Evolutionary conservation across 2,888 invertebrate genomes (phyloP).

Genomic region (Pollenia amentaria): DNA sequence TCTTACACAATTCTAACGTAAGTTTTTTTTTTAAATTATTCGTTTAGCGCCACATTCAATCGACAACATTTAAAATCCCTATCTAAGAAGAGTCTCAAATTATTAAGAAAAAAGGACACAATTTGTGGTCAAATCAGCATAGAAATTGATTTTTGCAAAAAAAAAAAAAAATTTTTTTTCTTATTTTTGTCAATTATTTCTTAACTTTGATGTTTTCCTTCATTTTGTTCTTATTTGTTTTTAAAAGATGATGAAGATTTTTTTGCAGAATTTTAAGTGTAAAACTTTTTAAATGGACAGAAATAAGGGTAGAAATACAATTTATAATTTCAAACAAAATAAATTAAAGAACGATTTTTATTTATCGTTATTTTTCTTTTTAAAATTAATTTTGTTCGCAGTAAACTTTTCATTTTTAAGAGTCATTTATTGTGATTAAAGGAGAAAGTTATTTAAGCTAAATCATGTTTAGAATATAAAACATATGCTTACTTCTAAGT

Average conservation of each 20-base stretch:
- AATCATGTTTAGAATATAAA: too few species aligned
- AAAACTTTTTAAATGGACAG: neutral
- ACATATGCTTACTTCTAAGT: too few species aligned
- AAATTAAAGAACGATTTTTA: neutral
- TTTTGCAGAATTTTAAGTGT: constrained; percentile 18
- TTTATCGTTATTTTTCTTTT: constrained; percentile 16
- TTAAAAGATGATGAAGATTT: neutral
- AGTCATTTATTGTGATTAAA: too few species aligned
- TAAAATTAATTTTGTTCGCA: too few species aligned
- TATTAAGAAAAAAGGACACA: too few species aligned
- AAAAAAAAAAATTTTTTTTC: neutral
- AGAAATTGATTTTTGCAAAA: neutral
- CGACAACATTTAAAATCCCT: too few species aligned
- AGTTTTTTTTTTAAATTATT: too few species aligned
- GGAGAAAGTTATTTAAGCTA: too few species aligned
- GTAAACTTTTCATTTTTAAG: too few species aligned
- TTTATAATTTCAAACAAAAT: neutral
- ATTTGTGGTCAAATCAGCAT: constrained; percentile 7
- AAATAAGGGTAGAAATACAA: neutral
- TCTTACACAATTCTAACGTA: too few species aligned
- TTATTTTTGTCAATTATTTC: neutral
- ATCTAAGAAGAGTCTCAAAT: too few species aligned
- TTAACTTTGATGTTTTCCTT: constrained; percentile 6
- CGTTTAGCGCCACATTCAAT: too few species aligned
- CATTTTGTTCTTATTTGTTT: neutral